These are phyloP conservation scores for Theretra japonica DNA, from an alignment of 2,888 invertebrate species.

Conservation along the genomic window DNA sequence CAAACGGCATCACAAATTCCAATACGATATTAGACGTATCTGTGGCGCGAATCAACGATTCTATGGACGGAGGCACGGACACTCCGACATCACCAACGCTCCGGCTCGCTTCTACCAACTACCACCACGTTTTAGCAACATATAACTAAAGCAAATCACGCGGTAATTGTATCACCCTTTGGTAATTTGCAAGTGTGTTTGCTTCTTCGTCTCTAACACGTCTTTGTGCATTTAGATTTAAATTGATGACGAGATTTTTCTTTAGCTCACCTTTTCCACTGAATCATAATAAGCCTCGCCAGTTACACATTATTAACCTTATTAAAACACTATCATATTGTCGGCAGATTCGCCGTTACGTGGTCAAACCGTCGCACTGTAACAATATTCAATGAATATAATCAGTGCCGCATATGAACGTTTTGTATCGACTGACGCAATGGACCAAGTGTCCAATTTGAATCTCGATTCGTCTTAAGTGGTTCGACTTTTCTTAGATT, in stretches of 20 bases:
- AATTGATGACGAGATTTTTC: constrained; percentile 40
- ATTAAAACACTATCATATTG: constrained; percentile 68
- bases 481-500: constrained; percentile 79
- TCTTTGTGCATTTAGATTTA: constrained; percentile 41
- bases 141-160: constrained; percentile 15
- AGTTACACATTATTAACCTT: constrained; percentile 65
- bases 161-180: not conserved
- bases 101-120: not conserved
- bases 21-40: constrained; percentile 86
- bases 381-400: constrained; percentile 73
- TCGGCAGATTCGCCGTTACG: constrained; percentile 69
- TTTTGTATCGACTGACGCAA: constrained; percentile 78
- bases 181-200: not conserved
- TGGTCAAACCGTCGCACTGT: constrained; percentile 64
- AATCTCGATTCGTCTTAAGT: constrained; percentile 76
- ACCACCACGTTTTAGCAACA: not conserved
- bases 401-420: constrained; percentile 72
- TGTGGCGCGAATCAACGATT: constrained; percentile 82
- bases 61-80: constrained; percentile 40
- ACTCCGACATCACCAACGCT: not conserved
- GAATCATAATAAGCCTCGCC: constrained; percentile 50
- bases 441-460: constrained; percentile 78
- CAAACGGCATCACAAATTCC: constrained; percentile 89
- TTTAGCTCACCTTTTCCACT: constrained; percentile 43
- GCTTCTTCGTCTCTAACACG: not conserved